Percentiles rank a stretch among this genome's conserved stretches.
Evolutionary conservation across 2,888 invertebrate genomes (phyloP).

Genomic region (Tyria jacobaeae): DNA sequence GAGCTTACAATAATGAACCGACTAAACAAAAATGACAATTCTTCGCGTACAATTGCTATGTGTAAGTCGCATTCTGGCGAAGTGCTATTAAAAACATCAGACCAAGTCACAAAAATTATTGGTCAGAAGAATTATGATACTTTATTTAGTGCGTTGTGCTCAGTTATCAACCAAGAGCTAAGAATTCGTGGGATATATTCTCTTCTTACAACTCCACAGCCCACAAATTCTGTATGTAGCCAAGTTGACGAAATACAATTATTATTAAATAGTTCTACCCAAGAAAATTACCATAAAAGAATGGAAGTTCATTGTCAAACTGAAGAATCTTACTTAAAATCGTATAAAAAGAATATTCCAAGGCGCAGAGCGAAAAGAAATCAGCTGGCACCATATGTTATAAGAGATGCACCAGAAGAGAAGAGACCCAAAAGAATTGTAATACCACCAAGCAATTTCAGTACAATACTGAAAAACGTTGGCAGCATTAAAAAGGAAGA

Average conservation of each 20-base stretch:
- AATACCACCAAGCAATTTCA: constrained; percentile 52
- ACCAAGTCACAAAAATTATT: constrained; percentile 63
- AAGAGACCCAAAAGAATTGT: constrained; percentile 51
- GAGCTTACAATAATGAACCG: constrained; percentile 59
- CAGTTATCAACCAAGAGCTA: constrained; percentile 67
- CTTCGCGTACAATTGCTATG: constrained; percentile 62
- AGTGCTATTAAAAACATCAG: constrained; percentile 62
- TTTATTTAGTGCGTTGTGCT: constrained; percentile 67
- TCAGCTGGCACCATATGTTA: constrained; percentile 61
- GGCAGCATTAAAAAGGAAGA: background rate
- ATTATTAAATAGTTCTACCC: background rate
- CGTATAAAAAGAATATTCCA: constrained; percentile 35
- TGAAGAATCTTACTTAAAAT: constrained; percentile 43
- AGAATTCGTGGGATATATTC: constrained; percentile 69
- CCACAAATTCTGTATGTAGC: constrained; percentile 21
- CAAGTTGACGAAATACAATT: constrained; percentile 23
- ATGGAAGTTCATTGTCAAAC: constrained; percentile 56
- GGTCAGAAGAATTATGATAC: constrained; percentile 73
- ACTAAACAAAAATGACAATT: constrained; percentile 53
- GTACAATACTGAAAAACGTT: constrained; percentile 19
- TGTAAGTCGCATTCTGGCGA: constrained; percentile 42
- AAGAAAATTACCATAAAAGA: background rate
- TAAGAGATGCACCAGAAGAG: constrained; percentile 49
- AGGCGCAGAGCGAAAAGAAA: constrained; percentile 48
- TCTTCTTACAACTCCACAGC: constrained; percentile 55